These are phyloP conservation scores for Eidolon dupreanum DNA, from an alignment of 2,797 vertebrate genomes.

Conservation along the genomic window DNA sequence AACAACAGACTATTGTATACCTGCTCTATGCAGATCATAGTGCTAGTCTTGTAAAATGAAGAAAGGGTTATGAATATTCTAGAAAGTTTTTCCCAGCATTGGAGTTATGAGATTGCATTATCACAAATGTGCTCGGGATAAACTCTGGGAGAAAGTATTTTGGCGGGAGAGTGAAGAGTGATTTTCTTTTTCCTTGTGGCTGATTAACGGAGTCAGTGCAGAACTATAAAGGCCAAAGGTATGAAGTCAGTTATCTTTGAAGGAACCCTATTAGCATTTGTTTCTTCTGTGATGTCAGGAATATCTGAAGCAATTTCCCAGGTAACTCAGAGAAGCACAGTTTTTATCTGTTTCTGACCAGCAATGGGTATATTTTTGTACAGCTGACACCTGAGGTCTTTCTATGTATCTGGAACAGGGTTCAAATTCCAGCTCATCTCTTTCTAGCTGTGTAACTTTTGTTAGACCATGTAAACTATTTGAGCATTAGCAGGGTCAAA, in stretches of 20 bases:
- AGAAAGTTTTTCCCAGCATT: not conserved
- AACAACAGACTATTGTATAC: not conserved
- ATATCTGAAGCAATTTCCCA: not conserved
- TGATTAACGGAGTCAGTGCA: not conserved
- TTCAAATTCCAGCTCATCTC: slow-evolving; percentile 2
- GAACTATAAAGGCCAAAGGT: slow-evolving; percentile 2
- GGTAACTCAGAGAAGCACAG: not conserved
- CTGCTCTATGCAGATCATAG: not conserved
- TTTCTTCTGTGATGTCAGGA: not conserved
- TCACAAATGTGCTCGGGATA: slow-evolving; percentile 9
- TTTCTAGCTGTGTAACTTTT: slow-evolving; percentile 1
- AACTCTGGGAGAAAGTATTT: not conserved
- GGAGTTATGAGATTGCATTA: slow-evolving; percentile 27
- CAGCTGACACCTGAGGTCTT: not conserved
- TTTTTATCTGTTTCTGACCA: not conserved
- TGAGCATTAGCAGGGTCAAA: not conserved
- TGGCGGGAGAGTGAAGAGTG: not conserved
- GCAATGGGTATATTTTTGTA: not conserved
- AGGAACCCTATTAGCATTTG: not conserved
- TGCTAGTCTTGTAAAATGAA: not conserved
- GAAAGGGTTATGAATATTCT: not conserved
- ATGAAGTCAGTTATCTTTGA: slow-evolving; percentile 12
- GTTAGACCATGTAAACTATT: not conserved
- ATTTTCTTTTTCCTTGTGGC: not conserved
- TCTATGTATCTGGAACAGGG: not conserved